These are phyloP conservation scores for Rhinogobius similis DNA, from an alignment of 2,113 vertebrate genomes.

Conservation along the genomic window DNA sequence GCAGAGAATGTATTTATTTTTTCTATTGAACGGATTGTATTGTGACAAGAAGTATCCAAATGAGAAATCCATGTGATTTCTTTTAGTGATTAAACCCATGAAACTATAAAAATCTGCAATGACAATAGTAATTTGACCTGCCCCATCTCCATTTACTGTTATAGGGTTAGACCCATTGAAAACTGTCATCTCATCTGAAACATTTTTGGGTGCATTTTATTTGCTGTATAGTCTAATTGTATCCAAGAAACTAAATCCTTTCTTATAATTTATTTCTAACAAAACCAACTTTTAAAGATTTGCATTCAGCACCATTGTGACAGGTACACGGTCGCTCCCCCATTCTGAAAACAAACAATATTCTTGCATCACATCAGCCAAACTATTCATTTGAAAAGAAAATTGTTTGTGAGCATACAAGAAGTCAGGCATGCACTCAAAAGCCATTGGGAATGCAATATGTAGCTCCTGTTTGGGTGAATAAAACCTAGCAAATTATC, in stretches of 20 bases:
- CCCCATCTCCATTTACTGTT: neutral
- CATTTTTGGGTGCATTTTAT: neutral
- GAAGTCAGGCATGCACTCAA: conserved; percentile 20
- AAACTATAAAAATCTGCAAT: neutral
- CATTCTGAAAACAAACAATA: neutral
- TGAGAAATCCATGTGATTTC: too few relatives aligned
- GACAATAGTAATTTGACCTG: neutral
- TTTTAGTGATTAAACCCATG: neutral
- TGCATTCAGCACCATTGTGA: neutral
- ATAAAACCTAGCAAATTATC: conserved; percentile 10
- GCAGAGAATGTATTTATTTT: neutral
- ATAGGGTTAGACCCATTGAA: too few relatives aligned
- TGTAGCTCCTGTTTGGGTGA: conserved; percentile 17
- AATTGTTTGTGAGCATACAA: neutral
- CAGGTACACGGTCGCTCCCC: neutral
- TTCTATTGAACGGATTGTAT: neutral
- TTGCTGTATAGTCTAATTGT: neutral
- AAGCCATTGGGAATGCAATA: conserved; percentile 7
- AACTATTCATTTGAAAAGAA: neutral
- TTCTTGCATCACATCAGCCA: conserved; percentile 6
- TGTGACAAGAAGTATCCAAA: neutral
- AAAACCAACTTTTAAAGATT: neutral
- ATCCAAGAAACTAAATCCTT: neutral
- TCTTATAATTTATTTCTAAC: neutral
- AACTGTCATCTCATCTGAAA: neutral